phyloP scores from a whole-genome alignment of 2,797 vertebrate species.

The Artibeus jamaicensis region DNA sequence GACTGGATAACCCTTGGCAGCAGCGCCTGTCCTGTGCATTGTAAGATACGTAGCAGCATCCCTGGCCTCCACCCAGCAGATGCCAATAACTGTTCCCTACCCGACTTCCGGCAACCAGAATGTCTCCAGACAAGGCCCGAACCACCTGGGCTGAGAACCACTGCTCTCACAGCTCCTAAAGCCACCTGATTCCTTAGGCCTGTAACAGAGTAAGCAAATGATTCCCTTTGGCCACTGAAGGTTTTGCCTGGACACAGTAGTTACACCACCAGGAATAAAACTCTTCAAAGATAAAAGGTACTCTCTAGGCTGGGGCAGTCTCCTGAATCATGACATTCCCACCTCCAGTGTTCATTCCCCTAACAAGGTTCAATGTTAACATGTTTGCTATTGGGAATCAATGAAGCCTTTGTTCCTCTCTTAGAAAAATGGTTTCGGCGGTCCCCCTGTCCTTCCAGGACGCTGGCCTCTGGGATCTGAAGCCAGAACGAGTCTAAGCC shows the following conservation, averaged over 20 bases:
- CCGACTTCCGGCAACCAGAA: background rate
- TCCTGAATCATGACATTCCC: background rate
- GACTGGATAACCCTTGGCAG: rapidly evolving
- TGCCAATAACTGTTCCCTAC: too few relatives aligned
- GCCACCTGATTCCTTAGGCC: background rate
- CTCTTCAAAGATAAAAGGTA: background rate
- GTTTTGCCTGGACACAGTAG: background rate
- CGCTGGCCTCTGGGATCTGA: background rate
- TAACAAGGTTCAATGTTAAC: too few relatives aligned
- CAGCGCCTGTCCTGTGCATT: background rate
- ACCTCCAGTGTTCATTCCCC: background rate
- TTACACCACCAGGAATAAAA: background rate
- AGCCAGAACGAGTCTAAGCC: background rate
- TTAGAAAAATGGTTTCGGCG: background rate
- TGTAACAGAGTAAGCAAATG: background rate
- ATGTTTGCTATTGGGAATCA: background rate
- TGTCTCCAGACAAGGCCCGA: background rate
- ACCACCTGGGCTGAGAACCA: background rate
- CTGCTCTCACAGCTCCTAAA: background rate
- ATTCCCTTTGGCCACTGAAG: background rate
- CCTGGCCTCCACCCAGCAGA: background rate
- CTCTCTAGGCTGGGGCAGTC: too few relatives aligned
- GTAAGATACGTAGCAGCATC: rapidly evolving
- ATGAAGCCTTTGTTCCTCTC: background rate
- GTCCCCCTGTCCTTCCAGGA: background rate